Conservation (phyloP, 2,797 vertebrate species). For the Eutrigla gurnardus region DNA sequence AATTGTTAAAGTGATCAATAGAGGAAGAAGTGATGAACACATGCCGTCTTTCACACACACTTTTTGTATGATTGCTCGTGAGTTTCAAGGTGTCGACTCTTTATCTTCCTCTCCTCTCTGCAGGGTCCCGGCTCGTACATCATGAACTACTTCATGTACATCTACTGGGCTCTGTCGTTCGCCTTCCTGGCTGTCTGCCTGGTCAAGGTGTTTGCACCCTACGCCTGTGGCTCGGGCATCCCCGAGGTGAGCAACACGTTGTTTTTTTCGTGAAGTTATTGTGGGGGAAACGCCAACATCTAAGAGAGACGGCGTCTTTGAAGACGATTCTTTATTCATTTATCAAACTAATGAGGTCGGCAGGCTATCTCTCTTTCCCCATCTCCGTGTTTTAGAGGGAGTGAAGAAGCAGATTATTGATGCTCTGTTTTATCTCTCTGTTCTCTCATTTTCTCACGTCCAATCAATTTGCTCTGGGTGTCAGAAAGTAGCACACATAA, state of each 20-base stretch:
- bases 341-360: not conserved
- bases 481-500: slow-evolving; percentile 10
- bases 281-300: not conserved
- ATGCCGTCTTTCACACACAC: not conserved
- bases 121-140: slow-evolving; percentile 99
- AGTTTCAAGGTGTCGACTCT: not conserved
- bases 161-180: slow-evolving; percentile 97
- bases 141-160: slow-evolving; percentile 99
- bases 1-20: not conserved
- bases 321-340: not conserved
- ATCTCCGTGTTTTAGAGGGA: not conserved
- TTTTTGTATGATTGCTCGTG: not conserved
- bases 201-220: slow-evolving; percentile 97
- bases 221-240: slow-evolving; percentile 98
- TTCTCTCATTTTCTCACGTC: slow-evolving; percentile 16
- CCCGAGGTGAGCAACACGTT: slow-evolving; percentile 90
- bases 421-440: slow-evolving; percentile 4
- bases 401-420: slow-evolving; percentile 20
- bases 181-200: slow-evolving; percentile 97
- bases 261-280: not conserved
- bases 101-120: slow-evolving; percentile 35
- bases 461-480: slow-evolving; percentile 16
- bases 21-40: not conserved
- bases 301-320: not conserved
- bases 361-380: not conserved